Percentiles rank a stretch among this genome's conserved stretches.
phyloP scores from a whole-genome alignment of 2,888 invertebrate genomes.

The Leptopilina drosophilae region DNA sequence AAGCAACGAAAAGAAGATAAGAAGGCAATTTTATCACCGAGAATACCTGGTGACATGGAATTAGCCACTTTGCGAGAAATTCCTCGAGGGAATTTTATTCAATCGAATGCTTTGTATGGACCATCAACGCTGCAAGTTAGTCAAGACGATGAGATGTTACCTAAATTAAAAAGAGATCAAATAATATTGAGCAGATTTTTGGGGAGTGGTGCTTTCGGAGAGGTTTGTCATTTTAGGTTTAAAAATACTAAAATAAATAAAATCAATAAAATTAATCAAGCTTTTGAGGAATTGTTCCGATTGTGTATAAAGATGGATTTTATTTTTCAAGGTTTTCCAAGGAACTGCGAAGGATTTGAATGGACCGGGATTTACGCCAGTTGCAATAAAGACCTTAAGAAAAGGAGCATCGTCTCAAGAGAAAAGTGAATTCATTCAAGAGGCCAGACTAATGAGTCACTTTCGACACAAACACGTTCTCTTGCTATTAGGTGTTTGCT shows the following conservation, averaged over 20 bases:
- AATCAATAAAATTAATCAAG: too few relatives aligned
- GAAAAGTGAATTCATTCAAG: constrained; percentile 95
- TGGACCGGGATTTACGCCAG: constrained; percentile 82
- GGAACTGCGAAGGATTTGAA: constrained; percentile 88
- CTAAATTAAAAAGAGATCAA: constrained; percentile 91
- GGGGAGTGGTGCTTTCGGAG: constrained; percentile 98
- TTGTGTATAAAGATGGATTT: neutral
- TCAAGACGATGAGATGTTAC: constrained; percentile 87
- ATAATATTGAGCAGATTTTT: constrained; percentile 92
- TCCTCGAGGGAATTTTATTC: constrained; percentile 86
- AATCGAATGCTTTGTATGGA: constrained; percentile 91
- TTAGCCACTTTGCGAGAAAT: constrained; percentile 91
- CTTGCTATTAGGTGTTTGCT: constrained; percentile 93
- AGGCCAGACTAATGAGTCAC: constrained; percentile 97
- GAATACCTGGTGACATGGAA: constrained; percentile 85
- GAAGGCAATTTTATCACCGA: constrained; percentile 81
- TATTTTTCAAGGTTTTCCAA: constrained; percentile 83
- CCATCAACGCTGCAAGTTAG: constrained; percentile 81
- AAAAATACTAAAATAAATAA: too few relatives aligned
- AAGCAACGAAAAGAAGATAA: constrained; percentile 84
- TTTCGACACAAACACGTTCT: constrained; percentile 98
- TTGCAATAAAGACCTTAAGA: constrained; percentile 96
- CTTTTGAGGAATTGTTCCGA: too few relatives aligned
- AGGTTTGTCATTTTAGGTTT: constrained; percentile 78
- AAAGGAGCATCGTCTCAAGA: constrained; percentile 95